Conservation (phyloP, 2,797 vertebrate genomes). For the Urophycis tenuis region DNA sequence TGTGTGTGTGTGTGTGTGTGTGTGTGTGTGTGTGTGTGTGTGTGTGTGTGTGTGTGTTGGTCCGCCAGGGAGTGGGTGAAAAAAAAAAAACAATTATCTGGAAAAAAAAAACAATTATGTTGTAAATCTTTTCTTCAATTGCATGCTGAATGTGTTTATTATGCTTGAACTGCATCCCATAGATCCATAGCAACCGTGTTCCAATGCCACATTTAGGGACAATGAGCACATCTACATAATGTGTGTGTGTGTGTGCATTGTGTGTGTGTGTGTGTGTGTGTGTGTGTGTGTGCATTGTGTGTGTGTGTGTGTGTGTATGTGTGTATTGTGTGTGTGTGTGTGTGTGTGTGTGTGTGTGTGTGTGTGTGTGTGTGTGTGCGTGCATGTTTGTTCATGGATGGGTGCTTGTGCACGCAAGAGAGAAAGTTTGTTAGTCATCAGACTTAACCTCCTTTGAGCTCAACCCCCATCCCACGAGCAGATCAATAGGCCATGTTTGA, state of each 20-base stretch:
- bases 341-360: slow-evolving; percentile 6
- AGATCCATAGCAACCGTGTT: background rate
- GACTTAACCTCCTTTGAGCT: slow-evolving; percentile 34
- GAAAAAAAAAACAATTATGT: background rate
- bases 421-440: slow-evolving; percentile 40
- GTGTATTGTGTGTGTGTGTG: background rate
- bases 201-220: background rate
- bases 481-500: slow-evolving; percentile 96
- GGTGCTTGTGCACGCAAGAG: slow-evolving; percentile 2
- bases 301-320: slow-evolving; percentile 7
- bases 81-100: slow-evolving; percentile 1
- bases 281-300: slow-evolving; percentile 7
- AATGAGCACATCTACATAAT: background rate
- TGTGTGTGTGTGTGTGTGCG: slow-evolving; percentile 1
- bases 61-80: background rate
- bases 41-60: slow-evolving; percentile 3
- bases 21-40: slow-evolving; percentile 11
- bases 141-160: background rate
- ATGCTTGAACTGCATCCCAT: background rate
- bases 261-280: background rate
- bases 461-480: slow-evolving; percentile 42
- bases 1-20: slow-evolving; percentile 1
- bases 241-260: slow-evolving; percentile 3
- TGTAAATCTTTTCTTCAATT: background rate
- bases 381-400: background rate